phyloP scores from a whole-genome alignment of 2,113 vertebrate species.

The Gobio gobio region DNA sequence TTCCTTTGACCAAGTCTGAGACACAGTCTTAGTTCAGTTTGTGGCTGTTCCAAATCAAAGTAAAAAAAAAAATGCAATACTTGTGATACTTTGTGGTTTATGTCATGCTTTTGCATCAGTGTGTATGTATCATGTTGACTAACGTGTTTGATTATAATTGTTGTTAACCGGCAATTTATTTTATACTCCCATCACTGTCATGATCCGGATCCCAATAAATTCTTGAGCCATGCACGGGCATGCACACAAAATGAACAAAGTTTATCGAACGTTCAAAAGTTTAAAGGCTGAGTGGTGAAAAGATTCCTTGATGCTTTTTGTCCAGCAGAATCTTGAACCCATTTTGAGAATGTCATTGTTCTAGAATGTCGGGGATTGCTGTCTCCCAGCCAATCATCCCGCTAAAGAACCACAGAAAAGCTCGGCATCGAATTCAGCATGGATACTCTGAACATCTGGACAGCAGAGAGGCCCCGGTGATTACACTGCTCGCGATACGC shows the following conservation, averaged over 20 bases:
- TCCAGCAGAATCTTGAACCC: conserved; percentile 19
- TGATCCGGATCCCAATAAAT: background rate
- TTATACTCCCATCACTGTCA: conserved; percentile 11
- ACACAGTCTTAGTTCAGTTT: background rate
- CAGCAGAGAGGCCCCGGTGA: conserved; percentile 41
- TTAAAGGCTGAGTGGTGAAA: conserved; percentile 3
- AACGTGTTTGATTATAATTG: background rate
- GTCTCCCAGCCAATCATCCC: conserved; percentile 33
- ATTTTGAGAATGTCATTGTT: conserved; percentile 26
- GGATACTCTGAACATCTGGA: conserved; percentile 43
- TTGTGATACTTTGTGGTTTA: background rate
- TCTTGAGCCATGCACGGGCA: background rate
- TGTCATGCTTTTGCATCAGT: background rate
- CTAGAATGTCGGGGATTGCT: background rate
- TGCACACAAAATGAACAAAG: background rate
- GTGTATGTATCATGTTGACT: background rate
- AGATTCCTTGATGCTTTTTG: conserved; percentile 4
- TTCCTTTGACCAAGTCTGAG: background rate
- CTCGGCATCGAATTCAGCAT: conserved; percentile 24
- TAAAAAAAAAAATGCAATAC: background rate
- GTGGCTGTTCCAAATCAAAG: background rate
- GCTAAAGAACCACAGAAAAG: conserved; percentile 29
- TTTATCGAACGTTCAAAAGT: conserved; percentile 14
- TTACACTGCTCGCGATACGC: conserved; percentile 35
- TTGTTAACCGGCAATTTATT: conserved; percentile 24